Evolutionary conservation across 1,140 invertebrate species (phyloP).

Genomic region (Aphidius gifuensis): DNA sequence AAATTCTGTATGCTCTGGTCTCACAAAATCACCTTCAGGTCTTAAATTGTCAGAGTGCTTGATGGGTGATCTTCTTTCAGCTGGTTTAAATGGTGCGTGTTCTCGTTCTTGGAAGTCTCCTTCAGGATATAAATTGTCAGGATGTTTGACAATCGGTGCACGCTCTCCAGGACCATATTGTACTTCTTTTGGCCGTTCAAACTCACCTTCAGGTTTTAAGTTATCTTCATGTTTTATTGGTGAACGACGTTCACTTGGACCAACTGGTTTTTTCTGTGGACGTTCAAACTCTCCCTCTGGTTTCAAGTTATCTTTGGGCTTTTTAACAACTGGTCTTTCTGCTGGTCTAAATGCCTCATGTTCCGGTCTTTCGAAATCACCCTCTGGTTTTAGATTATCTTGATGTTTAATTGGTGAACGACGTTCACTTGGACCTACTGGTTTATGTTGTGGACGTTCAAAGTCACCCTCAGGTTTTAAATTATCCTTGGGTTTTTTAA

Average conservation of each 20-base stretch:
- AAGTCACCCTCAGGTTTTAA: constrained; percentile 60
- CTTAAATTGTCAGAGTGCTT: constrained; percentile 55
- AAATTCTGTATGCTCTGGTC: constrained; percentile 40
- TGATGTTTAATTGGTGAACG: constrained; percentile 41
- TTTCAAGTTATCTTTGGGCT: too few relatives aligned
- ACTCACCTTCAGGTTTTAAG: constrained; percentile 54
- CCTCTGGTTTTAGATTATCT: too few relatives aligned
- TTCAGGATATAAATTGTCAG: constrained; percentile 64
- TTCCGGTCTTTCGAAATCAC: too few relatives aligned
- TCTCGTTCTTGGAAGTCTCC: constrained; percentile 58
- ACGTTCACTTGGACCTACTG: constrained; percentile 53
- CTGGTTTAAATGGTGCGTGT: constrained; percentile 29
- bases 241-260: too few relatives aligned
- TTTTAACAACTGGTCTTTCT: too few relatives aligned
- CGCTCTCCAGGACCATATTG: constrained; percentile 49
- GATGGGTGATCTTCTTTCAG: constrained; percentile 42
- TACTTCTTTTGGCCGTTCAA: constrained; percentile 62
- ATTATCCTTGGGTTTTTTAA: constrained; percentile 55
- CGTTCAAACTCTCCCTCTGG: too few relatives aligned
- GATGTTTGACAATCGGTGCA: constrained; percentile 58
- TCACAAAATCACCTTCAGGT: constrained; percentile 55
- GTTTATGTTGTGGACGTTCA: constrained; percentile 45
- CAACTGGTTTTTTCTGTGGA: too few relatives aligned
- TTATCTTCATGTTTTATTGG: too few relatives aligned
- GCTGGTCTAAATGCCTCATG: too few relatives aligned